Percentiles rank a stretch among this genome's conserved stretches.
These are phyloP conservation scores for Sabatieria punctata DNA, from an alignment of 2,888 invertebrate species.

Conservation along the genomic window DNA sequence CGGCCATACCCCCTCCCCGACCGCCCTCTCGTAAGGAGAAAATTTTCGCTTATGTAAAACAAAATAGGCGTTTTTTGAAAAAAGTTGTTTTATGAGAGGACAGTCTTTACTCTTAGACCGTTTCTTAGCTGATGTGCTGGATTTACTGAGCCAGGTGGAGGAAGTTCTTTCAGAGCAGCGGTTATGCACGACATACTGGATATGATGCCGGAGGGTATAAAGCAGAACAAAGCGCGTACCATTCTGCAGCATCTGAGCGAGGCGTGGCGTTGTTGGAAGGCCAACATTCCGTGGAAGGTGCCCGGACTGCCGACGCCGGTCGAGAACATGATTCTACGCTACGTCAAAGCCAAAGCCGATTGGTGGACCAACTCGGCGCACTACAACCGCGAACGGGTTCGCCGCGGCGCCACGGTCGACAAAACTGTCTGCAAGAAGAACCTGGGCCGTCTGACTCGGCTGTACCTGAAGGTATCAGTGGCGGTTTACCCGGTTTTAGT, in stretches of 20 bases:
- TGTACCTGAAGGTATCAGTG: conserved; percentile 63
- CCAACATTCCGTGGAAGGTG: conserved; percentile 99
- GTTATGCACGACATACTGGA: conserved; percentile 87
- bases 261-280: conserved; percentile 99
- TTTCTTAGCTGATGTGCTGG: neutral
- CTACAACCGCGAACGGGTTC: conserved; percentile 93
- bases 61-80: too few species aligned
- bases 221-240: conserved; percentile 96
- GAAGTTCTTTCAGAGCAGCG: conserved; percentile 24
- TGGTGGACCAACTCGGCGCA: conserved; percentile 99
- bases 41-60: too few species aligned
- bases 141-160: too few species aligned
- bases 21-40: too few species aligned
- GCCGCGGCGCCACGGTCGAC: conserved; percentile 97
- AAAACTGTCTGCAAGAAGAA: conserved; percentile 99
- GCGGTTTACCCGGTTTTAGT: neutral
- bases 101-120: neutral
- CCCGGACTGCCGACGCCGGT: conserved; percentile 96
- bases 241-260: conserved; percentile 96
- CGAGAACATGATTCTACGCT: conserved; percentile 98
- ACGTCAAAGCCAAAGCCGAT: conserved; percentile 99
- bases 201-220: conserved; percentile 99
- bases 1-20: too few species aligned
- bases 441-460: conserved; percentile 81
- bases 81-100: neutral